Base-by-base conservation (phyloP, 2,113 vertebrate species). In the Dolichotis patagonum region DNA sequence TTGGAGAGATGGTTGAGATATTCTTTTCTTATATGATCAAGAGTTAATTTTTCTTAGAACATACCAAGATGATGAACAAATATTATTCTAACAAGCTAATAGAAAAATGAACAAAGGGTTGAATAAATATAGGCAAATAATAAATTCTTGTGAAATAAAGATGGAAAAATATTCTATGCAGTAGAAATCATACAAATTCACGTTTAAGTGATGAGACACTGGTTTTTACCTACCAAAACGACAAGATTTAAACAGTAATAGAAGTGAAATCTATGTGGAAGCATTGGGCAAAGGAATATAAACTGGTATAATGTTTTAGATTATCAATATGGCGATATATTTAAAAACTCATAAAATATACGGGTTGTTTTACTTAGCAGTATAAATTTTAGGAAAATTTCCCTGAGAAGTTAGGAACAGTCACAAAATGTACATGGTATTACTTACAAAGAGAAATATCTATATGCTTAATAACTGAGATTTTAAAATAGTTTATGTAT, bases 101-200 rank as follows among this genome's bases (percentile, higher is more conserved):
- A 91, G 65, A 77, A 95, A 96, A 89, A 65, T n/a, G 30, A 81
- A n/a, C 19, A 88, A 87, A 84, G 9, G 4, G 3, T 96, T 95
- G 35, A 88, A 60, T 19, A 83, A 71, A 14, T 88, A n/a, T 85
- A 86, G 94, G 41, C 24, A 65, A 75, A 54, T 71, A 89, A 73
- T 26, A 90, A 54, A 67, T 80, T 87, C 28, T 46, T 38, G 54
- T 54, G 24, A 28, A 87, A 10, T 56, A 49, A 90, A 80, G 73
- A 35, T 43, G 69, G 49, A 41, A 82, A 81, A 83, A 43, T 88
- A 67, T 41, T 92, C 24, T 85, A 20, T 32, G 13, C 46, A 58
- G 7, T 90, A 43, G 24, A 90, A 93, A 84, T 73, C 26, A 62
- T 54, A 77, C 58, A 78, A 69, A 85, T 97, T 81, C 26, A 71